Base-by-base conservation (phyloP, 2,888 invertebrate species). In the Villa cingulata region DNA sequence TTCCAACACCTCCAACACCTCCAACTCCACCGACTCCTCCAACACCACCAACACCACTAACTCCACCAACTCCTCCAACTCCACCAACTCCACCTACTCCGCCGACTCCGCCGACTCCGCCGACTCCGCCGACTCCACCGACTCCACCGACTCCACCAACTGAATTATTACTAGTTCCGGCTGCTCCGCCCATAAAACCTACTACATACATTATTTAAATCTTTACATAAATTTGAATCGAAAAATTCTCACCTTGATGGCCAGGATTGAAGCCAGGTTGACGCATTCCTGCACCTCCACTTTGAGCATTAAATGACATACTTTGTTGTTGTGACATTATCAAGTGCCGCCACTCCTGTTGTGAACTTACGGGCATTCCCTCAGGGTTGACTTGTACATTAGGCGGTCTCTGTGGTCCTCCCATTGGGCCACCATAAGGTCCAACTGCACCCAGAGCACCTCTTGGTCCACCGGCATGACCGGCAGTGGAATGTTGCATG, bases 371-470 rank as follows among this genome's bases (percentile, higher is more conserved):
- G 9, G 68, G 65, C 67, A 75, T 65, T n/a, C 75, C 75, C 46
- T 75, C 75, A 10, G 75, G 74, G 16, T 74, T 73, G 10, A 76
- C 73, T 56, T 74, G 75, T 9, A 76, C 75, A 59, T 76, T 76
- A 3, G 76, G 76, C 37, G 75, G 74, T 37, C 75, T 62, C 56
- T 74, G 74, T 70, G 64, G 45, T 51, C 52, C 53, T 58, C 72
- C 67, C 47, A 62, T 62, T 10, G 63, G 62, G 16, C 57, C 65
- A 39, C 55, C 66, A 46, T 61, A 64, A 41, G 61, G 56, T 47
- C 56, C 62, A 17, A 65, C 59, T 20, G 68, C 63, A 14, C 62
- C 64, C 58, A 62, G 58, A 23, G 50, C 63, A 55, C 57, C 60
- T 32, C 60, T 60, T 37, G 64, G 62, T 45, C 63, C 65, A 36